These are phyloP conservation scores for Acanthiza pusilla DNA, from an alignment of 2,797 vertebrate genomes.

Conservation along the genomic window DNA sequence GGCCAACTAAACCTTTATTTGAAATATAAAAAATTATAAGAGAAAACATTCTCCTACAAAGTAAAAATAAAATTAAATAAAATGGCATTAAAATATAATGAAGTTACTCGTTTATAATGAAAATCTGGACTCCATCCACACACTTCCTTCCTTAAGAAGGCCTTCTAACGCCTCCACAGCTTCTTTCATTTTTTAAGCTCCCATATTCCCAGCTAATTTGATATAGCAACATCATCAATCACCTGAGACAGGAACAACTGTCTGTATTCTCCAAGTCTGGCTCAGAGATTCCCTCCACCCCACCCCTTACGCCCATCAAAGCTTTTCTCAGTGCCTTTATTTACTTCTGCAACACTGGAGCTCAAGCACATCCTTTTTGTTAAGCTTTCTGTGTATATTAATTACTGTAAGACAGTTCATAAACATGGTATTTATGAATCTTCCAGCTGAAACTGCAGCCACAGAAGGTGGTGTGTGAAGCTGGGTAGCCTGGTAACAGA, in stretches of 20 bases:
- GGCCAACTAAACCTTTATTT: background rate
- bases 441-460: background rate
- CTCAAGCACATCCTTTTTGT: background rate
- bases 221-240: conserved; percentile 80
- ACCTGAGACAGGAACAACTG: conserved; percentile 64
- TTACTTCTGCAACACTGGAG: background rate
- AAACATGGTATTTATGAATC: background rate
- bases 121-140: conserved; percentile 70
- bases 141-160: conserved; percentile 68
- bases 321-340: background rate
- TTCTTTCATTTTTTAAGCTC: conserved; percentile 72
- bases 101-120: conserved; percentile 66
- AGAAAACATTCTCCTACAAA: conserved; percentile 30
- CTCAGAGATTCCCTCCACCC: background rate
- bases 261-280: conserved; percentile 17
- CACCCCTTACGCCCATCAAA: background rate
- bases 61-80: conserved; percentile 54
- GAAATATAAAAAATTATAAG: conserved; percentile 36
- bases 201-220: conserved; percentile 78
- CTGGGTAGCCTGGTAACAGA: background rate
- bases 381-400: conserved; percentile 1
- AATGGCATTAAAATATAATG: conserved; percentile 49
- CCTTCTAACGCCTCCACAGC: conserved; percentile 65
- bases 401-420: background rate
- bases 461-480: background rate